phyloP scores from a whole-genome alignment of 1,140 invertebrate genomes.

The Eciton burchellii region DNA sequence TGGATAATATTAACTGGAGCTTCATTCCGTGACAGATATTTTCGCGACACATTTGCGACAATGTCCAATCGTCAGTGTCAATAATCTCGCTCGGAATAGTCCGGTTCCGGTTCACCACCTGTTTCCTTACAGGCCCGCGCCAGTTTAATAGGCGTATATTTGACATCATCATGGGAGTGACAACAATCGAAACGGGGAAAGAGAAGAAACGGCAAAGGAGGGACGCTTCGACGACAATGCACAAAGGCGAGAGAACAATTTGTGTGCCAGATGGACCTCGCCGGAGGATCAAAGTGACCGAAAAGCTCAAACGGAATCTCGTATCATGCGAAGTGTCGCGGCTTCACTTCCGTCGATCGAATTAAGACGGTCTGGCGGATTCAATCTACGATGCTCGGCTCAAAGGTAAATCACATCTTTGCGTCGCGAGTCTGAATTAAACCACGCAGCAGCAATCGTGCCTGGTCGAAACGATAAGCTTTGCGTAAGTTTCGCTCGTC shows the following conservation, averaged over 20 bases:
- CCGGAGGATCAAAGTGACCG: slow-evolving; percentile 30
- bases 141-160: slow-evolving; percentile 71
- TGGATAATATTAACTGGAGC: no score
- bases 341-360: slow-evolving; percentile 39
- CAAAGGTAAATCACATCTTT: slow-evolving; percentile 29
- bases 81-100: slow-evolving; percentile 32
- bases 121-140: slow-evolving; percentile 22
- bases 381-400: slow-evolving; percentile 32
- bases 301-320: slow-evolving; percentile 36
- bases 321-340: slow-evolving; percentile 13
- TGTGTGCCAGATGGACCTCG: slow-evolving; percentile 5
- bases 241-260: not conserved
- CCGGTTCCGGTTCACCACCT: slow-evolving; percentile 19
- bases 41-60: not conserved
- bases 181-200: not conserved
- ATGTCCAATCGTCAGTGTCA: slow-evolving; percentile 11
- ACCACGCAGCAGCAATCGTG: not conserved
- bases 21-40: not conserved
- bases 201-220: not conserved
- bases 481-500: not conserved
- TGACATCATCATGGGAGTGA: slow-evolving; percentile 54
- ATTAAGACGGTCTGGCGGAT: slow-evolving; percentile 24
- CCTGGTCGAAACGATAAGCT: not conserved
- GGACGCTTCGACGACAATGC: not conserved
- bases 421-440: not conserved